Conservation (phyloP, 2,797 vertebrate genomes). For the Enteromius fasciolatus region DNA sequence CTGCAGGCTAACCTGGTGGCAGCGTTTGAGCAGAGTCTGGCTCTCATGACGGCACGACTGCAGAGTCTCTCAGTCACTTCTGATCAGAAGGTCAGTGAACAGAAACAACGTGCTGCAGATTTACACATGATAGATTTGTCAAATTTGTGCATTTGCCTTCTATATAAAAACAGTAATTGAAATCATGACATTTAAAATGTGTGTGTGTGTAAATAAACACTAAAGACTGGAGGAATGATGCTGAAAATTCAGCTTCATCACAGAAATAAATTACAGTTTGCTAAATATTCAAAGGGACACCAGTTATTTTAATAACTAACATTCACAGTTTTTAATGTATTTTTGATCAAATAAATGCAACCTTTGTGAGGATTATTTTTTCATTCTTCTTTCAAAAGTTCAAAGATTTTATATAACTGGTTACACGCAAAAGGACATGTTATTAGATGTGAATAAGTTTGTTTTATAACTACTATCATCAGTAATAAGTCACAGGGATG, state of each 20-base stretch:
- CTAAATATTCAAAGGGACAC: background rate
- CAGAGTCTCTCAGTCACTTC: constrained; percentile 91
- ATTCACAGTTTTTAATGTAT: background rate
- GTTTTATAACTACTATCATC: background rate
- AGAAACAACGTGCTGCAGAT: background rate
- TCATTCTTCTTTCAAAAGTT: background rate
- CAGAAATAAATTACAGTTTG: background rate
- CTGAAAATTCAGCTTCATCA: background rate
- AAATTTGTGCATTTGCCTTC: background rate
- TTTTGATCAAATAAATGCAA: background rate
- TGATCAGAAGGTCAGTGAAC: constrained; percentile 85
- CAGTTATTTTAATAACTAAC: background rate
- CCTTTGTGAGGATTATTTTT: background rate
- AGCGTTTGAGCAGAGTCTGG: constrained; percentile 96
- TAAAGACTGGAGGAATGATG: background rate
- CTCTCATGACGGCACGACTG: constrained; percentile 94
- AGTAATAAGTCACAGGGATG: background rate
- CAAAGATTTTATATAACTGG: background rate
- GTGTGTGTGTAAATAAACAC: background rate
- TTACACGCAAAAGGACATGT: background rate
- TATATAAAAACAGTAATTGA: background rate
- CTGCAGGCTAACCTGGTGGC: constrained; percentile 92
- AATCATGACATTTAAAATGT: background rate
- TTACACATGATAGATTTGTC: background rate
- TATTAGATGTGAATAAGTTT: background rate